phyloP scores from a whole-genome alignment of 1,140 invertebrate genomes.

The Archivesica marissinica region DNA sequence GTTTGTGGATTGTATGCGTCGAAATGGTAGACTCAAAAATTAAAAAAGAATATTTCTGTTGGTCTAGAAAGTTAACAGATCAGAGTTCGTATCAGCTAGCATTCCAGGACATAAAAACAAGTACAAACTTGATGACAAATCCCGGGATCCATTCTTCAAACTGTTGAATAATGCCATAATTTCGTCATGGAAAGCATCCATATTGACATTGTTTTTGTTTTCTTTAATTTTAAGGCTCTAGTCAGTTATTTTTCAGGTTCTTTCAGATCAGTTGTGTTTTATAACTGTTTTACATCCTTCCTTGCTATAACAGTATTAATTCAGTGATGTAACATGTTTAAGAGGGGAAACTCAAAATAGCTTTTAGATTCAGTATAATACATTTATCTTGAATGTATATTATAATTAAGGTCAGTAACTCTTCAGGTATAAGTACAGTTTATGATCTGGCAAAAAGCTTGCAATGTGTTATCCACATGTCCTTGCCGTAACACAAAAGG shows the following conservation, averaged over 20 bases:
- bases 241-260: background rate
- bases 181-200: background rate
- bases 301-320: background rate
- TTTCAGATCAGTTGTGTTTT: no score
- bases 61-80: background rate
- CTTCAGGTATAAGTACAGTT: background rate
- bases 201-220: background rate
- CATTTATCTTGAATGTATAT: background rate
- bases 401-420: background rate
- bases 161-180: background rate
- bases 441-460: background rate
- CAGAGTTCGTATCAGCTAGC: background rate
- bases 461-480: background rate
- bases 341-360: background rate
- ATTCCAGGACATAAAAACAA: slow-evolving; percentile 18
- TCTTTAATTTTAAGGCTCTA: background rate
- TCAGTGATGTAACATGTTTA: no score
- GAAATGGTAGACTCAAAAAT: background rate
- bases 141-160: background rate
- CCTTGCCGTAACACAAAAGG: background rate
- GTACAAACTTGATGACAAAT: slow-evolving; percentile 29
- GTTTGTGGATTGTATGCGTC: background rate
- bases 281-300: background rate
- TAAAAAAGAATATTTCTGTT: background rate
- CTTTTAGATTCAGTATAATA: background rate